These are phyloP conservation scores for Tenthredo distinguenda DNA, from an alignment of 2,888 invertebrate genomes.

Conservation along the genomic window DNA sequence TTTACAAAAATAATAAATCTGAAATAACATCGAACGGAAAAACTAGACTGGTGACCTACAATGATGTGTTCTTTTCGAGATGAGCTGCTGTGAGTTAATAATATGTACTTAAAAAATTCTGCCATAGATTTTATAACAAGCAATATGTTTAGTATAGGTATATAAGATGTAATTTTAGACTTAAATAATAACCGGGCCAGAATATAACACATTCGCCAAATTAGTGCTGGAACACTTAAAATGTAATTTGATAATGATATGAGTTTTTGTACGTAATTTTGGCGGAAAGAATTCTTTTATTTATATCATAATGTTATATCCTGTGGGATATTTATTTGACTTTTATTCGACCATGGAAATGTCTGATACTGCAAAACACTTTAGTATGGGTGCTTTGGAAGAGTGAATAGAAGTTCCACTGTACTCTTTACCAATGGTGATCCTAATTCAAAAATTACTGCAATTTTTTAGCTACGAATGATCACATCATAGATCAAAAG, in stretches of 20 bases:
- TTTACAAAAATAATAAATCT: not conserved
- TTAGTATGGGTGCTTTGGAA: not conserved
- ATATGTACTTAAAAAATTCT: not conserved
- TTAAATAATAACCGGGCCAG: conserved; percentile 57
- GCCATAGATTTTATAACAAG: conserved; percentile 25
- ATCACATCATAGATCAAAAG: not conserved
- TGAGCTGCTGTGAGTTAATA: not conserved
- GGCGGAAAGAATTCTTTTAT: not conserved
- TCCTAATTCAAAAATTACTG: not conserved
- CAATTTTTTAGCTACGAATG: not conserved
- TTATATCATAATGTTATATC: not conserved
- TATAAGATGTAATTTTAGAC: conserved; percentile 55
- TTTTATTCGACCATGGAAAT: not conserved
- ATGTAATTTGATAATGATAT: conserved; percentile 8
- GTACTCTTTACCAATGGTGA: not conserved
- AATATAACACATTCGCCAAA: conserved; percentile 64
- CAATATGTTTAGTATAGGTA: not conserved
- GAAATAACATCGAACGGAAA: not conserved
- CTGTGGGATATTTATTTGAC: not conserved
- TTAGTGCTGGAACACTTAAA: conserved; percentile 60
- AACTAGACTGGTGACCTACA: too few species aligned
- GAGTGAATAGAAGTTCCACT: not conserved
- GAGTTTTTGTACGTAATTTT: not conserved
- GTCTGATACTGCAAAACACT: not conserved
- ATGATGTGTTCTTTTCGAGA: not conserved